phyloP scores from a whole-genome alignment of 2,797 vertebrate species.

The Toxotes lorentzi region DNA sequence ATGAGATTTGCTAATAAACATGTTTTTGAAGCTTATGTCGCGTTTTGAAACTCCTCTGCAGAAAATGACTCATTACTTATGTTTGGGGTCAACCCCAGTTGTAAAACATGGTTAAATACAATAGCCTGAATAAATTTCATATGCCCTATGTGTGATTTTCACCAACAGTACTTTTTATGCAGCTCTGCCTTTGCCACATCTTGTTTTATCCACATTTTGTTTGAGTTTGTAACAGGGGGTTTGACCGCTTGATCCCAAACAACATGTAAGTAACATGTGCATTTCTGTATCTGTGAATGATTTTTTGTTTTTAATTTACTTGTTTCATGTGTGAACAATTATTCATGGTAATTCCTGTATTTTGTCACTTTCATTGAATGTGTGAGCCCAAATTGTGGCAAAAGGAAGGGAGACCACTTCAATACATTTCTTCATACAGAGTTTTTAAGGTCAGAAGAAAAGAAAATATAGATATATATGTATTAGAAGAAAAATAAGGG shows the following conservation, averaged over 20 bases:
- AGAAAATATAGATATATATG: too few species aligned
- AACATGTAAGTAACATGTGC: not conserved
- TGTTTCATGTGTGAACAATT: not conserved
- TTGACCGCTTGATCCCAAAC: not conserved
- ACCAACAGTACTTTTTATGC: not conserved
- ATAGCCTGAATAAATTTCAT: conserved; percentile 6
- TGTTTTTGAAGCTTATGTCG: not conserved
- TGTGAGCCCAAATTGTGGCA: not conserved
- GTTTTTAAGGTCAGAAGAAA: not conserved
- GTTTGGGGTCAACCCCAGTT: not conserved
- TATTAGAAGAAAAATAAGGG: not conserved
- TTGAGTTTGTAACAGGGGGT: not conserved
- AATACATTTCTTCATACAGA: not conserved
- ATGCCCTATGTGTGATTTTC: not conserved
- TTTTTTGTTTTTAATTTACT: not conserved
- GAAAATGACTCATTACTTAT: not conserved
- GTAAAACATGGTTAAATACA: not conserved
- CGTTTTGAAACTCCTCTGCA: not conserved
- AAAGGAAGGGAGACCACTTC: not conserved
- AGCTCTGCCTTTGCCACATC: not conserved
- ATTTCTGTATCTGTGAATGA: not conserved
- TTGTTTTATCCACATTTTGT: too few species aligned
- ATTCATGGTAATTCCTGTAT: not conserved
- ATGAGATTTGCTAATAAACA: not conserved
- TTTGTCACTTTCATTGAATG: not conserved